Evolutionary conservation across 37 sponge, comb jelly and placozoan genomes (phyloP), one percentile per base, ranked within the genome.

Genomic region (Agelas oroides): DNA sequence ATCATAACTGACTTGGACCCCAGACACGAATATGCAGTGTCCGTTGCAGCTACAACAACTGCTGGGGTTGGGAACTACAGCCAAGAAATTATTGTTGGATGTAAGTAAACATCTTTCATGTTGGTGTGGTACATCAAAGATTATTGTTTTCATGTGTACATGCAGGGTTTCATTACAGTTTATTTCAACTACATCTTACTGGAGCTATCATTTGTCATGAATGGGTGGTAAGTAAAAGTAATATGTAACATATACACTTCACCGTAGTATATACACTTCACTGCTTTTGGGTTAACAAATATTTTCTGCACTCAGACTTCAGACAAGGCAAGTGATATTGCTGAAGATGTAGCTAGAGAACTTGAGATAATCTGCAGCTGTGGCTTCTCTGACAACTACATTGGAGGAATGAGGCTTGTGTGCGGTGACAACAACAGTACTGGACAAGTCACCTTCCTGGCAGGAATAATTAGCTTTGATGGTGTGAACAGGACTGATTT

Each of bases 201-300:
- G 83, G 83, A 30, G 31, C 83, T 52, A 73, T 83, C 18, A 33
- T 36, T 0, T 83, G 83, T 54, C 12, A 33, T 37, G 32, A 38
- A 0, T 83, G 83, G 83, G 32, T 73, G 73, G 83, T 83, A 31
- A 83, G 83, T 83, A 19, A 1, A 14, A 5, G n/a, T n/a, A n/a
- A n/a, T n/a, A n/a, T n/a, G n/a, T n/a, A n/a, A n/a, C n/a, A n/a
- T n/a, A 27, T 27, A 27, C 27, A 61, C 27, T 23, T 5, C 3
- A 61, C 27, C 27, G 12, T 61, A 27, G 12, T 61, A 3, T 61
- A 56, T 56, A 56, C 58, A 56, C 58, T 5, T 14, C 12, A 23
- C 27, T 5, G 5, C 2, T 61, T 27, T 23, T 61, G n/a, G 12
- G 2, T 61, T 2, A 3, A 3, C 8, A 8, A 46, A 46, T 46